Percentiles rank a stretch among this genome's conserved stretches.
These are phyloP conservation scores for Harpagifer antarcticus DNA, from an alignment of 2,797 vertebrate genomes.

Conservation along the genomic window DNA sequence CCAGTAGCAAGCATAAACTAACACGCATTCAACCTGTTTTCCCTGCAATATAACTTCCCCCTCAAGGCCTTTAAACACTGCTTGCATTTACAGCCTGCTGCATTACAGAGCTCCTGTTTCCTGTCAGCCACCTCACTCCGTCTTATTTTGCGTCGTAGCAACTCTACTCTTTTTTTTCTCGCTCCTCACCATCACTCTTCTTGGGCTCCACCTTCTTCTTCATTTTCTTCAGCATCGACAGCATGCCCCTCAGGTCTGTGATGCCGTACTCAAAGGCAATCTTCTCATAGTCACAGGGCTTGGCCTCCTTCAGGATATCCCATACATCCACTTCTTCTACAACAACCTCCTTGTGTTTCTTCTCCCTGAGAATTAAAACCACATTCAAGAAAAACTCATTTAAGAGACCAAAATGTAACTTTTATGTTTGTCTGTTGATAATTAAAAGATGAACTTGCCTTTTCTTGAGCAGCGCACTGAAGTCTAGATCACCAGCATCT, in stretches of 20 bases:
- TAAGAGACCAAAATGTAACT: neutral
- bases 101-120: slow-evolving; percentile 37
- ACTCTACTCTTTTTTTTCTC: slow-evolving; percentile 7
- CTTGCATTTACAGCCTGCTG: neutral
- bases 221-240: slow-evolving; percentile 91
- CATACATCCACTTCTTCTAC: slow-evolving; percentile 89
- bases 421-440: neutral
- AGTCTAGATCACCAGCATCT: slow-evolving; percentile 90
- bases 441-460: slow-evolving; percentile 75
- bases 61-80: slow-evolving; percentile 43
- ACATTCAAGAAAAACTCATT: neutral
- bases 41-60: slow-evolving; percentile 30
- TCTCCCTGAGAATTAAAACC: slow-evolving; percentile 74
- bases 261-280: slow-evolving; percentile 94
- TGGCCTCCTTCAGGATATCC: slow-evolving; percentile 90
- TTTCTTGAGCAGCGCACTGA: slow-evolving; percentile 92
- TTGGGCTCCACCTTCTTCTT: slow-evolving; percentile 89
- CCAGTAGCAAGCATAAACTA: slow-evolving; percentile 35
- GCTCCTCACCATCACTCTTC: slow-evolving; percentile 86
- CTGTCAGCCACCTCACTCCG: slow-evolving; percentile 26
- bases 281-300: slow-evolving; percentile 93
- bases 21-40: slow-evolving; percentile 55
- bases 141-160: slow-evolving; percentile 23
- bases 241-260: slow-evolving; percentile 94
- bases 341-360: slow-evolving; percentile 73